Percentiles rank a stretch among this genome's conserved stretches.
These are phyloP conservation scores for Pseudobourletiella spinata DNA, from an alignment of 1,140 invertebrate genomes.

Conservation along the genomic window DNA sequence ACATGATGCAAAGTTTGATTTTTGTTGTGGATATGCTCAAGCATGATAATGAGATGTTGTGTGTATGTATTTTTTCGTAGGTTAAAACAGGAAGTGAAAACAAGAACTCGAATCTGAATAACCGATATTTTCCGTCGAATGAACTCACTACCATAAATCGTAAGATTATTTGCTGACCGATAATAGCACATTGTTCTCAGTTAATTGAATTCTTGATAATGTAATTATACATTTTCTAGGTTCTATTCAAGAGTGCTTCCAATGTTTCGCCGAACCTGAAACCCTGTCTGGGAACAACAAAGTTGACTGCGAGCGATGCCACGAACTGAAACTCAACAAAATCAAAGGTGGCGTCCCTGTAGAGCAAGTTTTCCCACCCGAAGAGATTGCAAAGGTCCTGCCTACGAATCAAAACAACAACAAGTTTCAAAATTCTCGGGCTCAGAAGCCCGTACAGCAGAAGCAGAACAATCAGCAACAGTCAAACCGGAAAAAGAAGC, in stretches of 20 bases:
- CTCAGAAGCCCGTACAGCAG: not conserved
- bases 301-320: conserved; percentile 34
- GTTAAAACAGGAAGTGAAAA: not conserved
- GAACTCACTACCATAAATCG: not conserved
- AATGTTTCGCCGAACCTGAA: conserved; percentile 22
- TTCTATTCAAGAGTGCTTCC: conserved; percentile 17
- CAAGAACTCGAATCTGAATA: not conserved
- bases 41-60: not conserved
- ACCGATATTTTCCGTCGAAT: not conserved
- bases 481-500: not conserved
- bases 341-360: conserved; percentile 15
- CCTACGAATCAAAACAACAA: not conserved
- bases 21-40: not conserved
- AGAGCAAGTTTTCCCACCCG: conserved; percentile 29
- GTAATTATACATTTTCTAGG: not conserved
- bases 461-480: not conserved
- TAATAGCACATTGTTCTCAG: not conserved
- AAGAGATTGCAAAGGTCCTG: conserved; percentile 3
- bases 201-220: not conserved
- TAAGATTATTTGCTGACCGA: not conserved
- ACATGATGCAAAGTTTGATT: not conserved
- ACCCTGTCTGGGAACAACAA: conserved; percentile 23
- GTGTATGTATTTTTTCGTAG: no score
- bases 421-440: not conserved
- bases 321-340: conserved; percentile 26